phyloP scores from a whole-genome alignment of 2,113 vertebrate genomes.

The Bujurquina vittata region DNA sequence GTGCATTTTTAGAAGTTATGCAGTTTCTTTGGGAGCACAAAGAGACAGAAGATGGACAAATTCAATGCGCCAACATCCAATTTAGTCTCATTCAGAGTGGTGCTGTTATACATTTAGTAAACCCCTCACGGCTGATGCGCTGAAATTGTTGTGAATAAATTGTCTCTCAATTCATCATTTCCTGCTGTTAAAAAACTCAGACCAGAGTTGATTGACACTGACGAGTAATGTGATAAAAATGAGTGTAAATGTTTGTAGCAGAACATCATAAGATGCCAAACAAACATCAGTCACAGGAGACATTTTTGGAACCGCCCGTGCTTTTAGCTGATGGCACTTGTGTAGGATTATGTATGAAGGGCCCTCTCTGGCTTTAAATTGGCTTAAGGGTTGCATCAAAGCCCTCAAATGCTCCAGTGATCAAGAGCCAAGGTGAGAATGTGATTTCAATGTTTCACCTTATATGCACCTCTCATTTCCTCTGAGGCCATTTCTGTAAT shows the following conservation, averaged over 20 bases:
- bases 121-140: accelerated
- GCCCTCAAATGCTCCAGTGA: background rate
- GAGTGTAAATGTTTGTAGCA: background rate
- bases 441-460: conserved; percentile 23
- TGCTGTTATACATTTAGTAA: background rate
- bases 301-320: background rate
- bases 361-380: background rate
- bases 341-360: background rate
- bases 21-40: background rate
- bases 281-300: background rate
- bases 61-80: background rate
- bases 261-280: background rate
- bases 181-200: background rate
- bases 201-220: background rate
- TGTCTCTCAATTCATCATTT: background rate
- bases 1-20: background rate
- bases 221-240: background rate
- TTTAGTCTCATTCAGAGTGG: background rate
- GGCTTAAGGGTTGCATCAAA: background rate
- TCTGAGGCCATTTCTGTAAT: conserved; percentile 22
- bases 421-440: conserved; percentile 11
- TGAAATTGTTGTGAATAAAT: background rate
- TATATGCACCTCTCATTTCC: conserved; percentile 36
- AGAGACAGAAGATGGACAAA: background rate
- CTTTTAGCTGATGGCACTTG: accelerated